phyloP scores from a whole-genome alignment of 2,888 invertebrate genomes.

The Erebia ligea region DNA sequence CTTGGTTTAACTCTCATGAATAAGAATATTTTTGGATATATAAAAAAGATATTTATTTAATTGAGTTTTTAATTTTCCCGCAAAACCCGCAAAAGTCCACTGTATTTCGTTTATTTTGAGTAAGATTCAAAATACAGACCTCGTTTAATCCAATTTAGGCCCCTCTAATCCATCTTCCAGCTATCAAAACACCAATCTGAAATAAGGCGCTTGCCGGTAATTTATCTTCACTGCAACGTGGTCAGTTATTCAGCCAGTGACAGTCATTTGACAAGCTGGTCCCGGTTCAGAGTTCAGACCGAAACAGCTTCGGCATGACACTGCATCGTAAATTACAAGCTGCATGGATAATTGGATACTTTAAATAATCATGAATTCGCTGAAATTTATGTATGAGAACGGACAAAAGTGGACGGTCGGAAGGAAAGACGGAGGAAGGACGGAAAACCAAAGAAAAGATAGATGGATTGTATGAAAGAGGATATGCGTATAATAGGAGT shows the following conservation, averaged over 20 bases:
- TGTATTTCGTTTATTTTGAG: neutral
- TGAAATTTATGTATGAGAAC: too few species aligned
- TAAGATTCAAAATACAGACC: neutral
- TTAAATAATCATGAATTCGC: neutral
- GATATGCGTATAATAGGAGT: too few species aligned
- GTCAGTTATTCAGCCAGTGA: conserved; percentile 35
- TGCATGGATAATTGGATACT: neutral
- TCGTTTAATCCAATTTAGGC: neutral
- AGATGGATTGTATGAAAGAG: too few species aligned
- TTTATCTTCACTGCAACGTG: conserved; percentile 33
- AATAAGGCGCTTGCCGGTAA: conserved; percentile 15
- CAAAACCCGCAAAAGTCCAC: too few species aligned
- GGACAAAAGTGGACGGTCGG: too few species aligned
- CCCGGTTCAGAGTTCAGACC: conserved; percentile 6
- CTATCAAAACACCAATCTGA: conserved; percentile 4
- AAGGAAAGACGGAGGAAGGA: too few species aligned
- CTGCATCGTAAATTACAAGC: conserved; percentile 8
- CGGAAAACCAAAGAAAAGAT: too few species aligned
- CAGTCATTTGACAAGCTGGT: conserved; percentile 24
- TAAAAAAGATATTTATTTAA: too few species aligned
- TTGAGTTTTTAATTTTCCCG: too few species aligned
- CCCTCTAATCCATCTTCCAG: neutral
- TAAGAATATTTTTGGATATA: too few species aligned
- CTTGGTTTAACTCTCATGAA: too few species aligned
- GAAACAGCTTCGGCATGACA: conserved; percentile 23